Evolutionary conservation across 2,113 vertebrate species (phyloP), one percentile per base, ranked within the genome.

Genomic region (Piaya cayana): DNA sequence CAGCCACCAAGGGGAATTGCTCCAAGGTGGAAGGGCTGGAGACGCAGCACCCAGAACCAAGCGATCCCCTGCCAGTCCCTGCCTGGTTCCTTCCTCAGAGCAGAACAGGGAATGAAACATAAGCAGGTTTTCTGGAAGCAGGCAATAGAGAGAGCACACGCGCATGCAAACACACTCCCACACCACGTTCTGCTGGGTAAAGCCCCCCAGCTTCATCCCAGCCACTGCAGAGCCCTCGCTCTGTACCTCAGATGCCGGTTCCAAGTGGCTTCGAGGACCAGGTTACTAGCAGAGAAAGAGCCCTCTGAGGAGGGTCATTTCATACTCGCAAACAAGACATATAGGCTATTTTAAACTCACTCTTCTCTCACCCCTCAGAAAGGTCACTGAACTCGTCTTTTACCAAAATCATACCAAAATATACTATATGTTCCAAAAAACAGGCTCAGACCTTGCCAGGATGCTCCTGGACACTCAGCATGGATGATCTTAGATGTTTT

Each of bases 361-460:
- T 98, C 97, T 98, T 98, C 98, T 98, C 98, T 98, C 98, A 99
- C 99, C 99, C 98, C 97, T 99, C 99, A 80, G 99, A 99, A 93
- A 99, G 97, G 95, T 99, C 99, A 94, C 98, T 99, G 98, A 98
- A 99, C 93, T 98, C 98, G 68, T 98, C 98, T 97, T 98, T 97
- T 98, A 98, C 98, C 97, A n/a, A n/a, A n/a, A n/a, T n/a, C 27
- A 27, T 60, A 37, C 56, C 49, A 78, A 82, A 71, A 86, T 47
- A 56, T 1, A 37, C 4, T 3, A 15, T 1, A 16, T 0, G 1
- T 36, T 78, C 70, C 68, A 56, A n/a, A 60, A 86, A 74, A 39
- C 36, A n/a, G 71, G 5, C 11, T 34, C 47, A 62, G 81, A 12
- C 23, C 74, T 70, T 39, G 47, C 58, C 84, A 91, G 59, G 62